These are phyloP conservation scores for Semnornis frantzii DNA, from an alignment of 2,113 vertebrate species.

Conservation along the genomic window DNA sequence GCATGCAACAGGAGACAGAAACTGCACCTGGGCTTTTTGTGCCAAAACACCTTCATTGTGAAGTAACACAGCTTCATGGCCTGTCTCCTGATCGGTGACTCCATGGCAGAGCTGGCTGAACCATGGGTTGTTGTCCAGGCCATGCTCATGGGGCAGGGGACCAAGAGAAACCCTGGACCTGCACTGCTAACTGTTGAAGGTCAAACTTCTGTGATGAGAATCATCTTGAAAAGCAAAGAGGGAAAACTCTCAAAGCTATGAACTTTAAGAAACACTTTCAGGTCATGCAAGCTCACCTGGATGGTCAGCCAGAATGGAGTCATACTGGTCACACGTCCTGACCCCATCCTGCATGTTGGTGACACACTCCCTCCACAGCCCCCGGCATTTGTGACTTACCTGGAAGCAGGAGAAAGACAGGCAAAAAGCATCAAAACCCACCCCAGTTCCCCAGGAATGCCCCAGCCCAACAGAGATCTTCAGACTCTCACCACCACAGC, in stretches of 20 bases:
- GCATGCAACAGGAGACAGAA: not conserved
- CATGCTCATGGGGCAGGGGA: not conserved
- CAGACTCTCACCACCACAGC: not conserved
- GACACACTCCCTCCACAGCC: slow-evolving; percentile 79
- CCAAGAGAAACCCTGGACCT: not conserved
- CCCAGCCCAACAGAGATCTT: not conserved
- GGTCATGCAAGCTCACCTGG: slow-evolving; percentile 58
- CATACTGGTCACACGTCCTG: slow-evolving; percentile 78
- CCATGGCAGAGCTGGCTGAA: not conserved
- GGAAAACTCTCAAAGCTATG: not conserved
- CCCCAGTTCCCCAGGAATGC: not conserved
- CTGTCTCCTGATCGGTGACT: not conserved
- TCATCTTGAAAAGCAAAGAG: not conserved
- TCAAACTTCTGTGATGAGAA: not conserved
- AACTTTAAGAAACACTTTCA: not conserved
- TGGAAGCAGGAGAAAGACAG: not conserved
- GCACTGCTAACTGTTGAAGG: not conserved
- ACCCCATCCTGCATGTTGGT: slow-evolving; percentile 78
- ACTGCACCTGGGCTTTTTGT: not conserved
- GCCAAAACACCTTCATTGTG: not conserved
- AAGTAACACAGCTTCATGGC: not conserved
- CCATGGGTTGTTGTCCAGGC: not conserved
- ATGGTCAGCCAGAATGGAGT: slow-evolving; percentile 77
- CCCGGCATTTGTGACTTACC: slow-evolving; percentile 78
- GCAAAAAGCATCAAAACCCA: not conserved